Evolutionary conservation across 2,888 invertebrate genomes (phyloP).

Genomic region (Orchesella flavescens): DNA sequence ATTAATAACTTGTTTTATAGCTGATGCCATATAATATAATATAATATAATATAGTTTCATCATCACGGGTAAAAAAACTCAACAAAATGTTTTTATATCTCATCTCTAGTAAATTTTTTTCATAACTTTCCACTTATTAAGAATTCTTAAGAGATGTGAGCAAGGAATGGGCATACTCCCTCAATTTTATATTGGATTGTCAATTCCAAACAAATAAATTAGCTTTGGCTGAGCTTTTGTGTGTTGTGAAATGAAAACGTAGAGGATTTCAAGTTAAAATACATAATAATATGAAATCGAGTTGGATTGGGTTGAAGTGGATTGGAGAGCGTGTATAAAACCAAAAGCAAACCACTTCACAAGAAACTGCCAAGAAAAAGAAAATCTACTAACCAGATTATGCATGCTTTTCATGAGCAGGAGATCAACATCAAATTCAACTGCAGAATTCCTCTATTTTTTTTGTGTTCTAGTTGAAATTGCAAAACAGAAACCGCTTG

Average conservation of each 20-base stretch:
- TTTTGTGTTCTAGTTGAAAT: too few species aligned
- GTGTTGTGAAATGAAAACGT: too few species aligned
- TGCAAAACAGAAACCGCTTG: too few species aligned
- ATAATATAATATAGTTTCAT: conserved; percentile 2
- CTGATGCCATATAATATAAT: conserved; percentile 8
- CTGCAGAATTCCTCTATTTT: too few species aligned
- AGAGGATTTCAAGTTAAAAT: too few species aligned
- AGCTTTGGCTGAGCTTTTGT: neutral
- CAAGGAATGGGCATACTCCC: neutral
- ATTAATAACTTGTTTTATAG: conserved; percentile 45
- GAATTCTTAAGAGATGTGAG: neutral
- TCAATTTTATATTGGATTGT: conserved; percentile 30
- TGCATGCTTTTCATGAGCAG: conserved; percentile 15
- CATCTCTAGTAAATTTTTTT: neutral
- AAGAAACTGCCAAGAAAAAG: too few species aligned
- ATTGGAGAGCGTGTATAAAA: too few species aligned
- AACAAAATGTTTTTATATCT: neutral
- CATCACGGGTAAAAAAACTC: conserved; percentile 1
- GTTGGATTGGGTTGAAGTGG: too few species aligned
- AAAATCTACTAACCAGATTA: conserved; percentile 10
- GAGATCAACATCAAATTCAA: neutral
- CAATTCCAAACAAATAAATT: conserved; percentile 32
- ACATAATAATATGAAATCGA: too few species aligned
- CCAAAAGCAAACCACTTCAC: too few species aligned
- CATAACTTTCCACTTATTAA: conserved; percentile 7